phyloP scores from a whole-genome alignment of 1,140 invertebrate genomes.

The Linepithema humile region DNA sequence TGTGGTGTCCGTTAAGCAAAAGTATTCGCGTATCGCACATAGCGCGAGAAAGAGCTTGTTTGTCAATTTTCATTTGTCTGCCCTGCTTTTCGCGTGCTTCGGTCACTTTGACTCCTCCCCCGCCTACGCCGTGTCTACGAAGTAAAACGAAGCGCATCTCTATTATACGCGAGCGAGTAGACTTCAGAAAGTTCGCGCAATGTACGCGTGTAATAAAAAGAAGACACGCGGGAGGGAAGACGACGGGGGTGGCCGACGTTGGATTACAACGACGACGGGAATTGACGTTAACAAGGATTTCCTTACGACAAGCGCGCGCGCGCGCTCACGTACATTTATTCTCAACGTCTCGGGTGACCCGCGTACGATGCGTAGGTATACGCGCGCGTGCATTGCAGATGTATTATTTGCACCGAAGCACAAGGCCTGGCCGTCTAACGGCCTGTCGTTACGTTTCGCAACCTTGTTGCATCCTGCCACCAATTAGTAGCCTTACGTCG shows the following conservation, averaged over 20 bases:
- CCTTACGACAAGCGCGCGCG: constrained; percentile 66
- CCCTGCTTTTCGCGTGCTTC: constrained; percentile 1
- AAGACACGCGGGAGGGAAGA: neutral
- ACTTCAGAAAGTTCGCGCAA: constrained; percentile 55
- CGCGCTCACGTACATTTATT: too few relatives aligned
- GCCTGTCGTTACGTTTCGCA: constrained; percentile 56
- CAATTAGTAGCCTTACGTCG: constrained; percentile 35
- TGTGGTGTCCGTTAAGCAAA: too few relatives aligned
- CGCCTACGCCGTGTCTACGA: constrained; percentile 1
- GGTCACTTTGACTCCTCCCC: neutral
- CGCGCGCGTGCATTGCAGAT: neutral
- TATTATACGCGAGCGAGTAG: constrained; percentile 61
- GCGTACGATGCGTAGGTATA: neutral
- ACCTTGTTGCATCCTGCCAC: constrained; percentile 42
- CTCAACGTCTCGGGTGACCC: constrained; percentile 41
- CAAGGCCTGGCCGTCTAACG: constrained; percentile 23
- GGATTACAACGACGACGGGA: constrained; percentile 69
- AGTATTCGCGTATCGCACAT: neutral
- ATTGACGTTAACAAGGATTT: constrained; percentile 74
- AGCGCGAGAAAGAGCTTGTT: neutral
- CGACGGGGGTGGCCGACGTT: constrained; percentile 9
- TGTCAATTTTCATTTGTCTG: neutral
- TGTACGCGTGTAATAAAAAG: constrained; percentile 61
- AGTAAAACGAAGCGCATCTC: constrained; percentile 45
- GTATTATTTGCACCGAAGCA: constrained; percentile 53